A percentile compares a stretch with the other conserved stretches of the same genome.
phyloP scores from a whole-genome alignment of 1,140 invertebrate genomes.

The Lepidurus apus region DNA sequence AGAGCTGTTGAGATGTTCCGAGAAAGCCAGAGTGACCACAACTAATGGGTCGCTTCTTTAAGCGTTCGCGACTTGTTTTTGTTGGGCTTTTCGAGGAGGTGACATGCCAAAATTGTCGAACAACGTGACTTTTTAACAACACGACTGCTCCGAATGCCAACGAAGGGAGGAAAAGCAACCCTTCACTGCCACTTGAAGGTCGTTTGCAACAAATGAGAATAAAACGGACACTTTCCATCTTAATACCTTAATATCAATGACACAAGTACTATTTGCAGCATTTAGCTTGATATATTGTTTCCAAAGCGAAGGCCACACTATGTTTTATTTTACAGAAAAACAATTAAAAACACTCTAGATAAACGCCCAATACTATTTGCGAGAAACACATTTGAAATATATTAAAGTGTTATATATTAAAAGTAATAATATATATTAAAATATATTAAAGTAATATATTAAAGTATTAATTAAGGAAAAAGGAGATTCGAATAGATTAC shows the following conservation, averaged over 20 bases:
- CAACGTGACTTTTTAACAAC: neutral
- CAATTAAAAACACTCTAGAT: no score
- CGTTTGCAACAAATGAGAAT: neutral
- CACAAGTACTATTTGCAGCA: neutral
- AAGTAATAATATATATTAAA: no score
- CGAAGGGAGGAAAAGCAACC: neutral
- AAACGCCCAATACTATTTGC: no score
- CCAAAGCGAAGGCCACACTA: no score
- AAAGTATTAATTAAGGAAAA: no score
- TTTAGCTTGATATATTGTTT: no score
- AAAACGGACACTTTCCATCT: neutral
- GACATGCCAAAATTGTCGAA: neutral
- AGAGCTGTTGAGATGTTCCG: neutral
- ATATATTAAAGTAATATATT: no score
- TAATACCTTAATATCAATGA: neutral
- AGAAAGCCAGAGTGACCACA: neutral
- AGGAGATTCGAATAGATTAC: no score
- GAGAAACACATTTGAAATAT: no score
- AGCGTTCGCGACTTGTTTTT: neutral
- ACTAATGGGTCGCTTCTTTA: conserved; percentile 6
- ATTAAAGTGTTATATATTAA: no score
- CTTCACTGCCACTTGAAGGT: neutral
- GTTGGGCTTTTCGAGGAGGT: neutral
- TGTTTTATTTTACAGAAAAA: no score
- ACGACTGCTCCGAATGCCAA: neutral